Percentiles rank a stretch among this genome's conserved stretches.
These are phyloP conservation scores for Dasysyrphus albostriatus DNA, from an alignment of 2,888 invertebrate species.

Conservation along the genomic window DNA sequence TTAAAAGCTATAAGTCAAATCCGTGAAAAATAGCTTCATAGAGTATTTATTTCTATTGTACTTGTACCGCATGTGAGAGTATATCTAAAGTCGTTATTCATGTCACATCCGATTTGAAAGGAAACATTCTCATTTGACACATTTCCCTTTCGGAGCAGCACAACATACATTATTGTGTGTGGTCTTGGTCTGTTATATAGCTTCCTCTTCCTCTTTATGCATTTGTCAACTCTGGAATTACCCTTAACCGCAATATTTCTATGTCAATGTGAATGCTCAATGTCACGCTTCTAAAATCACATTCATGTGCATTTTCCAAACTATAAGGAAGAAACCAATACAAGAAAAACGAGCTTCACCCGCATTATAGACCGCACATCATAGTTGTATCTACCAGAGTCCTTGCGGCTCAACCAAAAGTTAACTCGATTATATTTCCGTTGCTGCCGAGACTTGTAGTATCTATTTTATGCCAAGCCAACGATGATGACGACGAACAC, in stretches of 20 bases:
- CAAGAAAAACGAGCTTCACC: neutral
- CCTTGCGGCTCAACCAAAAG: slow-evolving; percentile 31
- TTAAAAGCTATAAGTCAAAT: slow-evolving; percentile 6
- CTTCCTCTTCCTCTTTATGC: neutral
- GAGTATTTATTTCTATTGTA: neutral
- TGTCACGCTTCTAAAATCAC: slow-evolving; percentile 67
- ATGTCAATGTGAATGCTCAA: slow-evolving; percentile 64
- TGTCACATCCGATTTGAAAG: slow-evolving; percentile 28
- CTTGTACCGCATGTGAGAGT: neutral
- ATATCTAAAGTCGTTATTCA: neutral
- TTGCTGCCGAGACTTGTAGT: neutral
- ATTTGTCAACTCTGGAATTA: slow-evolving; percentile 47
- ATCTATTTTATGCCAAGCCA: slow-evolving; percentile 10
- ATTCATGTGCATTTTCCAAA: slow-evolving; percentile 59
- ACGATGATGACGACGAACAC: neutral
- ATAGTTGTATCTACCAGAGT: neutral
- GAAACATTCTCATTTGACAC: slow-evolving; percentile 35
- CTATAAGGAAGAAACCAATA: slow-evolving; percentile 21
- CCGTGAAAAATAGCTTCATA: slow-evolving; percentile 10
- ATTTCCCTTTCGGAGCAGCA: slow-evolving; percentile 24
- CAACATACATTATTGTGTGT: slow-evolving; percentile 3
- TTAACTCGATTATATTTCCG: slow-evolving; percentile 63
- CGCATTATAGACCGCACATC: slow-evolving; percentile 22
- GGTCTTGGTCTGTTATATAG: neutral
- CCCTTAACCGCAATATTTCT: slow-evolving; percentile 50